These are phyloP conservation scores for Hexactinellida sp. DNA, from an alignment of 37 sponge, comb jelly and placozoan species.

Conservation along the genomic window DNA sequence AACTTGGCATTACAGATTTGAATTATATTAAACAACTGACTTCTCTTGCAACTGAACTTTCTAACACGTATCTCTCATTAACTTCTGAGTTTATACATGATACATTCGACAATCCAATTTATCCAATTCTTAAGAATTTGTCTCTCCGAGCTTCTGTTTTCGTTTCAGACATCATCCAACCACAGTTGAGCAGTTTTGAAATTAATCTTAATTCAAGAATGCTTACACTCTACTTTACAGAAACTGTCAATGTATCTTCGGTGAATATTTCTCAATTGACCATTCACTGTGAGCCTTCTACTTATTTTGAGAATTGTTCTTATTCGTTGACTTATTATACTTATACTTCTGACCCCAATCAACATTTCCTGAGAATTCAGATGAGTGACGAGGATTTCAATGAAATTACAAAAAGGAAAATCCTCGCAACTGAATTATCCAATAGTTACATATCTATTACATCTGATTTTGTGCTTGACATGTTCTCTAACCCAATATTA, in stretches of 20 bases:
- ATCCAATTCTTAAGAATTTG: neutral
- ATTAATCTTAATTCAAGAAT: slow-evolving; percentile 41
- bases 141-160: slow-evolving; percentile 22
- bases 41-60: slow-evolving; percentile 32
- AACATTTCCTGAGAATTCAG: slow-evolving; percentile 28
- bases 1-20: slow-evolving; percentile 44
- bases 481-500: slow-evolving; percentile 45
- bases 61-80: slow-evolving; percentile 45
- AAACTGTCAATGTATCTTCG: slow-evolving; percentile 60
- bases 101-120: slow-evolving; percentile 43
- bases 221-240: slow-evolving; percentile 47
- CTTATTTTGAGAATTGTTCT: neutral
- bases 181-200: slow-evolving; percentile 26
- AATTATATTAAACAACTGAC: slow-evolving; percentile 49
- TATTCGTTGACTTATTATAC: neutral
- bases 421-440: slow-evolving; percentile 39
- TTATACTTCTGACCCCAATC: slow-evolving; percentile 15
- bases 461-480: slow-evolving; percentile 70
- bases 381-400: slow-evolving; percentile 50
- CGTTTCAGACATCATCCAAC: slow-evolving; percentile 42
- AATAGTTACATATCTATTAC: slow-evolving; percentile 55
- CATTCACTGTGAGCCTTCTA: slow-evolving; percentile 27
- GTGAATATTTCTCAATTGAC: slow-evolving; percentile 39
- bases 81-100: slow-evolving; percentile 38
- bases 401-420: slow-evolving; percentile 32